Base-by-base conservation (phyloP, 2,888 invertebrate genomes). In the Patella pellucida region DNA sequence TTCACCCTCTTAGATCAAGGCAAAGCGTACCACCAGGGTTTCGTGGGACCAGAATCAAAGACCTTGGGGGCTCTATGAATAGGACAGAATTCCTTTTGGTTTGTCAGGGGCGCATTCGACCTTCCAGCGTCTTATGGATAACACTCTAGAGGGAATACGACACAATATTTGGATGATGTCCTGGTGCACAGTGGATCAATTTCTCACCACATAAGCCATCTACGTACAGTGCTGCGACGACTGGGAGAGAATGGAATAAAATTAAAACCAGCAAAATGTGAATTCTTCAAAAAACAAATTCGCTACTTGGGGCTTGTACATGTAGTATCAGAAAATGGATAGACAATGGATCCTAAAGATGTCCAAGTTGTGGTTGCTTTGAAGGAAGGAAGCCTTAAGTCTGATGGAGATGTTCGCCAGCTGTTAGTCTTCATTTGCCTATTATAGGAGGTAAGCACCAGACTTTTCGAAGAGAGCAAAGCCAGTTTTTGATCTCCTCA, bases 401-500 rank as follows among this genome's bases (percentile, higher is more conserved):
- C 75, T 9, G 71, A 68, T 15, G 68, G 72, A 19, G 72, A 52
- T 23, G 31, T 76, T 11, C 19, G 75, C 15, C 16, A 68, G 27
- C n/a, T 75, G 19, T 31, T 75, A 16, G 75, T 71, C 3, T 51
- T 75, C 15, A 50, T 75, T 23, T n/a, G 71, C 71, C 19, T 56
- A 71, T 19, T 27, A 52, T 23, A 14, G 69, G 19, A 52, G 19
- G 16, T 62, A 75, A 4, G 23, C 52, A 12, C 14, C 11, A 27
- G 41, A 72, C 23, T 68, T 76, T 15, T 76, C 68, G 52, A 50
- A 23, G 23, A 68, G 23, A 16, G 73, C 73, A 51, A 73, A 54
- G 56, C 51, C 56, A 52, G 19, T 74, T 16, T 70, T 54, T 70
- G 74, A 74, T 52, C 74, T 74, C 11, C 62, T 74, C 12, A 69